Percentiles rank a stretch among this genome's conserved stretches.
These are phyloP conservation scores for Ochropleura leucogaster DNA, from an alignment of 2,888 invertebrate species.

Conservation along the genomic window DNA sequence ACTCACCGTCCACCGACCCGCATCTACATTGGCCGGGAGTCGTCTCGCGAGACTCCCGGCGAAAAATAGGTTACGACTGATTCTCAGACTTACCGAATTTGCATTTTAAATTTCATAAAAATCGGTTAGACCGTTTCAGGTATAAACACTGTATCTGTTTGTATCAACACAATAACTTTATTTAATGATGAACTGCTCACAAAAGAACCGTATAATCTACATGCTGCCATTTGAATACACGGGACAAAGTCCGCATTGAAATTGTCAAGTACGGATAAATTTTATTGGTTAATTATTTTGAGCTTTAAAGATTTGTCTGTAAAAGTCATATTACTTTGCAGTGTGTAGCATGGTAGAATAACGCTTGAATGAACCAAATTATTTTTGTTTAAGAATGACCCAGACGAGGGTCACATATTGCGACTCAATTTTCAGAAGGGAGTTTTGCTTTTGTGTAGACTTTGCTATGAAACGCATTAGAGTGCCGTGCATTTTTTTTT, in stretches of 20 bases:
- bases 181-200: neutral
- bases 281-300: conserved; percentile 25
- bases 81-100: too few relatives aligned
- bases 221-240: conserved; percentile 24
- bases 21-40: too few relatives aligned
- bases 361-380: neutral
- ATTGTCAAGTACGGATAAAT: conserved; percentile 15
- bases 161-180: conserved; percentile 1
- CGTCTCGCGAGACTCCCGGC: too few relatives aligned
- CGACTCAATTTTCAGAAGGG: conserved; percentile 9
- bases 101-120: too few relatives aligned
- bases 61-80: too few relatives aligned
- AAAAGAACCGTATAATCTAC: neutral
- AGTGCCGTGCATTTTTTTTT: neutral
- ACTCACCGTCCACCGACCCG: too few relatives aligned
- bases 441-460: neutral
- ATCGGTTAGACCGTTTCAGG: too few relatives aligned
- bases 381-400: neutral
- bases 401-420: conserved; percentile 4
- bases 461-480: conserved; percentile 15
- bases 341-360: neutral
- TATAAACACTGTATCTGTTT: neutral
- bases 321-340: conserved; percentile 1
- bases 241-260: conserved; percentile 18
- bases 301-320: neutral